A percentile compares a stretch with the other conserved stretches of the same genome.
phyloP scores from a whole-genome alignment of 2,888 invertebrate species.

The Philonicus albiceps region DNA sequence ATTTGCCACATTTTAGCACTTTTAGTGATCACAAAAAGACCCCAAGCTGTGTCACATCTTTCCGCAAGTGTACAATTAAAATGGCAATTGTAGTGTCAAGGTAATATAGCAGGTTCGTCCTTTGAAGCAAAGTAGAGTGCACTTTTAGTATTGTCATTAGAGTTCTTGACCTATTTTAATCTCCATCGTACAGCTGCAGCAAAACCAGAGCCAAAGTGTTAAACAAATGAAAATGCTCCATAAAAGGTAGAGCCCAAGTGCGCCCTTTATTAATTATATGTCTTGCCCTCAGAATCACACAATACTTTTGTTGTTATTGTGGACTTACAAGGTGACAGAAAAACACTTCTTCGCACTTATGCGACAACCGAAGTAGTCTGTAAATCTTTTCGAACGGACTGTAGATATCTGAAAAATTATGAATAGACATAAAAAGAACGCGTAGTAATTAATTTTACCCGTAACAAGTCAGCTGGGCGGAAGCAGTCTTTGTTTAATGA shows the following conservation, averaged over 20 bases:
- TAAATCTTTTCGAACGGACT: background rate
- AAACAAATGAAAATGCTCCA: background rate
- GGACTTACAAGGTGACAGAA: background rate
- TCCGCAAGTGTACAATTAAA: background rate
- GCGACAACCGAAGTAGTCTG: background rate
- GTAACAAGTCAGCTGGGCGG: background rate
- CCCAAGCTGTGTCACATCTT: background rate
- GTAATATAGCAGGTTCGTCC: background rate
- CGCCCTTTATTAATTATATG: background rate
- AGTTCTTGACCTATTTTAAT: background rate
- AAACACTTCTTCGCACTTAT: background rate
- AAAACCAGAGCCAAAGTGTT: background rate
- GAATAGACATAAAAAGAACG: background rate
- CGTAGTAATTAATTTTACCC: background rate
- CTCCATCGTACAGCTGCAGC: background rate
- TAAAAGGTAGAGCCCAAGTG: background rate
- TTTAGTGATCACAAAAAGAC: background rate
- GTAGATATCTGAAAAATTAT: background rate
- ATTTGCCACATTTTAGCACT: background rate
- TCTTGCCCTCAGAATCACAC: background rate
- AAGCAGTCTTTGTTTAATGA: background rate
- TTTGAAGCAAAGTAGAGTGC: background rate
- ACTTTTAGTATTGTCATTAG: background rate
- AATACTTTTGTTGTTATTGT: background rate
- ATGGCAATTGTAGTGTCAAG: background rate